Evolutionary conservation across 2,888 invertebrate species (phyloP).

Genomic region (Melitaea athalia): DNA sequence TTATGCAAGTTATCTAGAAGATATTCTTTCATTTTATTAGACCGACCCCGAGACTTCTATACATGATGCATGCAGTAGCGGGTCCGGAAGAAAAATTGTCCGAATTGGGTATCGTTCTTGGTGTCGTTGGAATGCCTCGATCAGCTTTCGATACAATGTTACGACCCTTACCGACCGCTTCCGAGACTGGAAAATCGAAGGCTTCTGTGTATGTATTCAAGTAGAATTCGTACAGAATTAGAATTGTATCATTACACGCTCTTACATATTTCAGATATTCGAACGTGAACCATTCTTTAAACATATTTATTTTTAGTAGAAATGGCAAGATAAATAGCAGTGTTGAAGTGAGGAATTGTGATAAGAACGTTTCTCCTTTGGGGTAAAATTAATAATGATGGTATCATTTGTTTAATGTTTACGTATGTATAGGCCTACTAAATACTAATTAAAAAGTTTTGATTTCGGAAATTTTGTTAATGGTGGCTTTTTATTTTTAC

Average conservation of each 20-base stretch:
- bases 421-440: too few species aligned
- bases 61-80: slow-evolving; percentile 78
- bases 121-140: slow-evolving; percentile 83
- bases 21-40: slow-evolving; percentile 29
- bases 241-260: slow-evolving; percentile 24
- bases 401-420: too few species aligned
- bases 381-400: too few species aligned
- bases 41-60: slow-evolving; percentile 67
- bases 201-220: slow-evolving; percentile 52
- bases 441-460: too few species aligned
- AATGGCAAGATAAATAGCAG: neutral
- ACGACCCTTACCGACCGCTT: slow-evolving; percentile 51
- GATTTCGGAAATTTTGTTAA: neutral
- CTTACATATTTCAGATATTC: slow-evolving; percentile 22
- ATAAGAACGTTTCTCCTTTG: neutral
- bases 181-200: slow-evolving; percentile 55
- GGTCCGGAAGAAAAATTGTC: slow-evolving; percentile 79
- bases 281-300: slow-evolving; percentile 11
- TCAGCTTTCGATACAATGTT: slow-evolving; percentile 82
- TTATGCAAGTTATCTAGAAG: neutral
- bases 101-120: slow-evolving; percentile 73
- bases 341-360: neutral
- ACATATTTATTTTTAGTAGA: neutral
- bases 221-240: slow-evolving; percentile 16
- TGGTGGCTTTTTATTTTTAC: neutral